Evolutionary conservation across 1,140 invertebrate genomes (phyloP), one percentile per base, ranked within the genome.

Genomic region (Leguminivora glycinivorella): DNA sequence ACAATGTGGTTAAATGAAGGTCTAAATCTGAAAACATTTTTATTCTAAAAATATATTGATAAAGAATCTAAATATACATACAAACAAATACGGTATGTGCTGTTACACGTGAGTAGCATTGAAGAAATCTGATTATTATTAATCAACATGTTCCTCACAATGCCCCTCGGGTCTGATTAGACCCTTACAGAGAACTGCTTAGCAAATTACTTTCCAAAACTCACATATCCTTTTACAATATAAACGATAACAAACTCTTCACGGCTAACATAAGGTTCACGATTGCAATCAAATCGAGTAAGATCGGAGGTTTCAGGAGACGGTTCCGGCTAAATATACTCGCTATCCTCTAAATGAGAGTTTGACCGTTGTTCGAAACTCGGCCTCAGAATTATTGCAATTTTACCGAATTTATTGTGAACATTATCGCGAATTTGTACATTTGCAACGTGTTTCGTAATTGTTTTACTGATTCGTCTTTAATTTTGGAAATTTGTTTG

Each of bases 71-170:
- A 9, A 38, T 38, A 38, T 4, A 38, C 34, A 38, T 2, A 14
- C 34, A 38, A 38, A 38, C 14, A 38, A 14, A 38, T 14, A 14
- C 10, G 34, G 34, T 38, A 17, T 43, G 19, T 10, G 4, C 10
- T 22, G 19, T 22, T 22, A 9, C 47, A 22, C 43, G 19, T 9
- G 17, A 22, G 17, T 52, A 52, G 22, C 19, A 52, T 5, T 10
- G 26, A 63, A 63, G 58, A 63, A 63, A 29, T 63, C 26, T 63
- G 58, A 63, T n/a, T n/a, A 63, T 63, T 63, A 63, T 63, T 63
- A 63, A 63, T 63, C 58, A 63, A 29, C 26, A n/a, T 17, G 58
- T 34, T 34, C 24, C 56, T n/a, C 26, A 31, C 6, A 52, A 52
- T 52, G 9, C 9, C 58, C 26, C 26, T 17, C 17, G 58, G 26